Percentiles rank a stretch among this genome's conserved stretches.
Conservation (phyloP, 2,797 vertebrate species). For the Heteromormyrus szaboi region DNA sequence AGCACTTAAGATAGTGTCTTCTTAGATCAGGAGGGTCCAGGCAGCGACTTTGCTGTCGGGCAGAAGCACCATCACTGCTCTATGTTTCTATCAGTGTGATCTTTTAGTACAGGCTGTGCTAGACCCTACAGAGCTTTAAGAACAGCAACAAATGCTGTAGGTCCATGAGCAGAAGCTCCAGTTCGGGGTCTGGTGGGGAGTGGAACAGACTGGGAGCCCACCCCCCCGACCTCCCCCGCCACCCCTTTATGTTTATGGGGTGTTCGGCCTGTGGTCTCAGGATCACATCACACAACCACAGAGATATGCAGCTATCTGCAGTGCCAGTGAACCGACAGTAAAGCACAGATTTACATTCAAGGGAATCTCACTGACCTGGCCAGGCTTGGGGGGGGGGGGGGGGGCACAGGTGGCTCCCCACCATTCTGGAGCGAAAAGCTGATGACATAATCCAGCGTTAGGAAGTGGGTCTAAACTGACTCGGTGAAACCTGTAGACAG, state of each 20-base stretch:
- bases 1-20: not conserved
- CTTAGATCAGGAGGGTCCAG: not conserved
- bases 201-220: not conserved
- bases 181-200: not conserved
- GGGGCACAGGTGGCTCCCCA: too few relatives aligned
- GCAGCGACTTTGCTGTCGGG: not conserved
- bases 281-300: not conserved
- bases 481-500: too few relatives aligned
- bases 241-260: not conserved
- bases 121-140: not conserved
- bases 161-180: not conserved
- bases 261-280: not conserved
- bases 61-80: not conserved
- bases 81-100: not conserved
- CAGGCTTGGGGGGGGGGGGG: not conserved
- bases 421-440: too few relatives aligned
- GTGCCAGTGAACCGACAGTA: not conserved
- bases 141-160: not conserved
- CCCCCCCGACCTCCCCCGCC: not conserved
- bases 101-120: not conserved
- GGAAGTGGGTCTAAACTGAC: too few relatives aligned
- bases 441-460: too few relatives aligned
- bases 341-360: not conserved
- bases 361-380: not conserved
- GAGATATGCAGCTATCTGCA: not conserved